Conservation (phyloP, 2,888 invertebrate species). For the Prosapia bicincta region DNA sequence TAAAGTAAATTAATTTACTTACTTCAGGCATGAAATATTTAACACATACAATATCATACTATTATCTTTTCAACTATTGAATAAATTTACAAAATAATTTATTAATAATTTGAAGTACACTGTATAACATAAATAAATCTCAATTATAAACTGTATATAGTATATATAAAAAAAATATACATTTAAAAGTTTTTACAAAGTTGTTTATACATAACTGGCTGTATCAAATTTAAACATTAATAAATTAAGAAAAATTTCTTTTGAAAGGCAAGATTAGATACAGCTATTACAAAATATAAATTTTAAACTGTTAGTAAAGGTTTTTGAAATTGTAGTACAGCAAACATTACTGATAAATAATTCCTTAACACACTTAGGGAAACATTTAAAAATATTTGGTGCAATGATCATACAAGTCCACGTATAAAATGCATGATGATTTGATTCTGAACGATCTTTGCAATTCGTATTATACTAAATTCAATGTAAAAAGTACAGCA, state of each 20-base stretch:
- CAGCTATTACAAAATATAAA: not conserved
- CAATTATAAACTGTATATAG: not conserved
- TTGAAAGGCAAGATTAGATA: not conserved
- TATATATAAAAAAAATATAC: not conserved
- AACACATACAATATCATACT: not conserved
- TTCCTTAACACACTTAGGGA: not conserved
- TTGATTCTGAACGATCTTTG: not conserved
- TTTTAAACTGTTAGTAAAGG: not conserved
- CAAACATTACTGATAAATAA: not conserved
- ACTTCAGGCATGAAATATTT: not conserved
- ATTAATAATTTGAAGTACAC: not conserved
- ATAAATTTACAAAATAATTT: not conserved
- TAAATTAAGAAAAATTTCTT: not conserved
- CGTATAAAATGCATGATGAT: not conserved
- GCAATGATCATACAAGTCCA: not conserved
- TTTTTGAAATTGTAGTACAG: not conserved
- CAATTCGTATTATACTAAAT: not conserved
- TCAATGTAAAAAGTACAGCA: not conserved
- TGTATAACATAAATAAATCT: not conserved
- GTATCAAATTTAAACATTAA: not conserved
- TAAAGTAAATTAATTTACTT: not conserved
- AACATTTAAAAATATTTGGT: not conserved
- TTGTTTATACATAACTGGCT: not conserved
- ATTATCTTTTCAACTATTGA: not conserved
- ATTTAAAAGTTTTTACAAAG: not conserved